Evolutionary conservation across 2,888 invertebrate species (phyloP).

Genomic region (Drosophila pseudotalamancana): DNA sequence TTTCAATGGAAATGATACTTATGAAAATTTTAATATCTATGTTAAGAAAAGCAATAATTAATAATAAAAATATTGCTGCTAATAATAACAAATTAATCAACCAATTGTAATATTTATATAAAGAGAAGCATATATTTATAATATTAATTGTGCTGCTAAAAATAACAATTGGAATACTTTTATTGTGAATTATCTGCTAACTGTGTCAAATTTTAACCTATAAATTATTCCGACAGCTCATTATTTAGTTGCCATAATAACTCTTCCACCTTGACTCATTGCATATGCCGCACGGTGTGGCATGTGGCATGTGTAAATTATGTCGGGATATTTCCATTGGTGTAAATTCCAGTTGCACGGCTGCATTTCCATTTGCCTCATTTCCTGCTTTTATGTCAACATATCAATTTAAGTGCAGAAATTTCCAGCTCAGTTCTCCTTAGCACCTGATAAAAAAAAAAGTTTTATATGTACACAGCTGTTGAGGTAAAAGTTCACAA

Average conservation of each 20-base stretch:
- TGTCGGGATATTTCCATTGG: neutral
- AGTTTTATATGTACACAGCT: neutral
- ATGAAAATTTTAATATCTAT: no score
- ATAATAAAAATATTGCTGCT: no score
- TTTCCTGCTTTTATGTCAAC: constrained; percentile 11
- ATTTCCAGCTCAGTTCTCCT: constrained; percentile 22
- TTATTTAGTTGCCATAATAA: neutral
- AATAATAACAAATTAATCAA: no score
- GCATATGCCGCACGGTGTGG: neutral
- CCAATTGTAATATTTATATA: no score
- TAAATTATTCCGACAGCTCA: neutral
- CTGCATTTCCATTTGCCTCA: neutral
- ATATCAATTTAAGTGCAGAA: constrained; percentile 20
- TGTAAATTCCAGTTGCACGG: neutral
- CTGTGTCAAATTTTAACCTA: neutral
- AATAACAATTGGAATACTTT: no score
- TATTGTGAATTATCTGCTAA: no score
- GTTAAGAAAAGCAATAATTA: no score
- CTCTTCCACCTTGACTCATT: neutral
- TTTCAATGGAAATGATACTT: no score
- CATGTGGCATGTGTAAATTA: constrained; percentile 1
- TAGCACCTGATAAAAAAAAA: neutral
- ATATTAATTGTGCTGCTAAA: neutral
- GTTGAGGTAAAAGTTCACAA: constrained; percentile 24
- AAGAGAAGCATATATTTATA: no score